A percentile compares a stretch with the other conserved stretches of the same genome.
These are phyloP conservation scores for Lepidochitona cinerea DNA, from an alignment of 2,888 invertebrate genomes.

Conservation along the genomic window DNA sequence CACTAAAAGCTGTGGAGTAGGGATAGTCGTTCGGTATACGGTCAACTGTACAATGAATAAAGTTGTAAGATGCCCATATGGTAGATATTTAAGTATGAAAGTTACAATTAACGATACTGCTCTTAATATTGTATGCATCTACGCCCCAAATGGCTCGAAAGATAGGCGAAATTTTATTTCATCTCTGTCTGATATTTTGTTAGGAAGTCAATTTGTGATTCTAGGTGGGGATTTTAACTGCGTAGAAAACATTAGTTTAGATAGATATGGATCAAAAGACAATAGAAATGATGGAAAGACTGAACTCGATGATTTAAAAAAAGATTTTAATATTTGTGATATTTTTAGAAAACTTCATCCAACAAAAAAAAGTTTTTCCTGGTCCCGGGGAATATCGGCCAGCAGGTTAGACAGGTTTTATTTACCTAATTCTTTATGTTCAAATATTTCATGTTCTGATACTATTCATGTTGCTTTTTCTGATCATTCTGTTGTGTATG, in stretches of 20 bases:
- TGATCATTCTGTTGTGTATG: background rate
- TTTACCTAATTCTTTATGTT: background rate
- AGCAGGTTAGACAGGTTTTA: background rate
- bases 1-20: background rate
- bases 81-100: background rate
- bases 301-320: conserved; percentile 12
- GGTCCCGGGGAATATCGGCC: background rate
- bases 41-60: no score
- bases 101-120: background rate
- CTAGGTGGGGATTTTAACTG: conserved; percentile 28
- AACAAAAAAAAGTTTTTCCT: background rate
- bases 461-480: background rate
- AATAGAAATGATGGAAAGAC: conserved; percentile 9
- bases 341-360: conserved; percentile 16
- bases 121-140: background rate
- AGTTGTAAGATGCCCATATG: background rate
- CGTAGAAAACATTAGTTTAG: conserved; percentile 14
- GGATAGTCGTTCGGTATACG: background rate
- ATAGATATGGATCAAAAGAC: conserved; percentile 21
- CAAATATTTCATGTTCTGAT: background rate
- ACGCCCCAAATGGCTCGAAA: background rate
- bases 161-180: background rate
- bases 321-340: conserved; percentile 19
- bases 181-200: background rate
- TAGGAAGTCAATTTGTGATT: conserved; percentile 1